Evolutionary conservation across 2,888 invertebrate genomes (phyloP).

Genomic region (Fragum sueziense): DNA sequence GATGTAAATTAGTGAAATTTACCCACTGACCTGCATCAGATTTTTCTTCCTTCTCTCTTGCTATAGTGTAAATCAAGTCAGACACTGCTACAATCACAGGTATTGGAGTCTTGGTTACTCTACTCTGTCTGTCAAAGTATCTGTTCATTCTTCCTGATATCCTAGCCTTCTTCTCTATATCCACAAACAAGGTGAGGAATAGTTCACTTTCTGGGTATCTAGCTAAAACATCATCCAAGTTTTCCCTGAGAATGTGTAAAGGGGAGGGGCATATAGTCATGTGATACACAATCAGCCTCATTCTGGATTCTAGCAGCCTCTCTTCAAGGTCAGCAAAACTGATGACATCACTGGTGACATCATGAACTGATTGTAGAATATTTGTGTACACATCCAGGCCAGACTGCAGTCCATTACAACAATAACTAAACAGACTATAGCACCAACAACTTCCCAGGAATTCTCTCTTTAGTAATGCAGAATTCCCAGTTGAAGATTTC

Average conservation of each 20-base stretch:
- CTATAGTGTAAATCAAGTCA: slow-evolving; percentile 15
- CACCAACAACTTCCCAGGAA: slow-evolving; percentile 67
- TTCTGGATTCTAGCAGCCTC: slow-evolving; percentile 53
- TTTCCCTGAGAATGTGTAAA: slow-evolving; percentile 65
- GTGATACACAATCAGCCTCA: slow-evolving; percentile 70
- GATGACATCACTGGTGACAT: background rate
- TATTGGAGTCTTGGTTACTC: slow-evolving; percentile 48
- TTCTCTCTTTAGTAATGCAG: slow-evolving; percentile 3
- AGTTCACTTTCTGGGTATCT: slow-evolving; percentile 69
- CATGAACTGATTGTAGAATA: background rate
- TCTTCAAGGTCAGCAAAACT: slow-evolving; percentile 20
- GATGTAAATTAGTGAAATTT: background rate
- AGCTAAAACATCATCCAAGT: slow-evolving; percentile 67
- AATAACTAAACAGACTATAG: slow-evolving; percentile 76
- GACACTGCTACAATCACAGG: slow-evolving; percentile 65
- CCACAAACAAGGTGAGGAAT: slow-evolving; percentile 72
- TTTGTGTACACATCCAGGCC: slow-evolving; percentile 43
- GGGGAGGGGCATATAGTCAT: slow-evolving; percentile 65
- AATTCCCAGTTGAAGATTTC: background rate
- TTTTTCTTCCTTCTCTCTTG: background rate
- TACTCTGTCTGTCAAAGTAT: slow-evolving; percentile 68
- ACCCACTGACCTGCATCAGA: slow-evolving; percentile 1
- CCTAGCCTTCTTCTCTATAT: slow-evolving; percentile 72
- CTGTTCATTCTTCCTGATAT: slow-evolving; percentile 74
- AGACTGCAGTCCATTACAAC: slow-evolving; percentile 68